phyloP scores from a whole-genome alignment of 2,888 invertebrate genomes.

The Cephalotes varians region DNA sequence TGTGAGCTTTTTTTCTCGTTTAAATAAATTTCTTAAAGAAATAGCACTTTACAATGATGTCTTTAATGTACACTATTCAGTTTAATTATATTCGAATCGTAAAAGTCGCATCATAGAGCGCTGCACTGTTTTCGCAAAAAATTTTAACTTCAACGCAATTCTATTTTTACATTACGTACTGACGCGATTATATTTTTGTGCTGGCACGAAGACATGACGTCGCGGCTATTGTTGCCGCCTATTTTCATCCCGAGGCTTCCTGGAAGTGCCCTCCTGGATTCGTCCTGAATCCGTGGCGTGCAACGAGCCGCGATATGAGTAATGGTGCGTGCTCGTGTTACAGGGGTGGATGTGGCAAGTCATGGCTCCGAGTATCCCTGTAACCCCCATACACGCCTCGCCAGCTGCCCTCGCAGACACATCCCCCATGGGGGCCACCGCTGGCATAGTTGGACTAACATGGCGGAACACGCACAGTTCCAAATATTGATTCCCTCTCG shows the following conservation, averaged over 20 bases:
- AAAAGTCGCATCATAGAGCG: neutral
- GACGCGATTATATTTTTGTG: constrained; percentile 31
- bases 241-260: constrained; percentile 71
- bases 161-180: neutral
- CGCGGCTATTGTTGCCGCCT: constrained; percentile 63
- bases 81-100: neutral
- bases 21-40: neutral
- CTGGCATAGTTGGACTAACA: constrained; percentile 77
- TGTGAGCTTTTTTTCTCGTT: neutral
- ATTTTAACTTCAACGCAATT: neutral
- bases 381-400: constrained; percentile 70
- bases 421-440: constrained; percentile 77
- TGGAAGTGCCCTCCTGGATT: constrained; percentile 72
- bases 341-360: constrained; percentile 83
- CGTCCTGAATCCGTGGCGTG: constrained; percentile 79
- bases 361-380: constrained; percentile 82
- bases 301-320: constrained; percentile 85
- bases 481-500: constrained; percentile 84
- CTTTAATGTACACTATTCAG: neutral
- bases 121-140: neutral
- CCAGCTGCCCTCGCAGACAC: constrained; percentile 74
- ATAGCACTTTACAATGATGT: neutral
- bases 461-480: constrained; percentile 83
- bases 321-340: constrained; percentile 85
- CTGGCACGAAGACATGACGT: constrained; percentile 46